Conservation (phyloP, 2,888 invertebrate species). For the Drosophila incognita region DNA sequence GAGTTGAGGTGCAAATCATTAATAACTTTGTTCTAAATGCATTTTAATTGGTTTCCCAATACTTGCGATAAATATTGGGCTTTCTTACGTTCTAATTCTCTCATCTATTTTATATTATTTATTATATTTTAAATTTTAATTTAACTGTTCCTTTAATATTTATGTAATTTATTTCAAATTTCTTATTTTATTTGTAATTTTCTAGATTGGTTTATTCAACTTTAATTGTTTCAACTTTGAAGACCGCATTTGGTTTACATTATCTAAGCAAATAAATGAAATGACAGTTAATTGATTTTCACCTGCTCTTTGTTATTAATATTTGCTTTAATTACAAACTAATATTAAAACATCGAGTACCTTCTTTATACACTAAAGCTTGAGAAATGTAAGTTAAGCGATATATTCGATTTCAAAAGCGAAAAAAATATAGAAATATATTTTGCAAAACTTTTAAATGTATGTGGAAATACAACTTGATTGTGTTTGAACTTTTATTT, state of each 20-base stretch:
- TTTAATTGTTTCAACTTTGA: too few species aligned
- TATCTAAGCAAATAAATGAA: neutral
- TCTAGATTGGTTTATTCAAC: neutral
- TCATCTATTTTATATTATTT: neutral
- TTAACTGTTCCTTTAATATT: neutral
- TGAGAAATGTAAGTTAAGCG: neutral
- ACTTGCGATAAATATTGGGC: too few species aligned
- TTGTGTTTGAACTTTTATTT: too few species aligned
- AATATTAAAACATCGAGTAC: neutral
- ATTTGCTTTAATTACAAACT: too few species aligned
- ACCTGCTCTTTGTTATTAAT: neutral
- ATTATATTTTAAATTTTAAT: neutral
- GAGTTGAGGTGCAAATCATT: neutral
- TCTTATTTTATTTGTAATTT: neutral
- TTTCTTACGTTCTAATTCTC: neutral
- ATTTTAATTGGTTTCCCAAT: too few species aligned
- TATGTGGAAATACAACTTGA: too few species aligned
- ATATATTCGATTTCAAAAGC: too few species aligned
- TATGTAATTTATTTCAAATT: neutral
- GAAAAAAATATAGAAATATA: too few species aligned
- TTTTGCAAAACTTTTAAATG: neutral
- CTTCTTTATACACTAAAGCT: too few species aligned
- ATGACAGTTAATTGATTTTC: neutral
- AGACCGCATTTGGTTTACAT: too few species aligned
- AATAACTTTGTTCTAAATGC: too few species aligned